Base-by-base conservation (phyloP, 2,797 vertebrate species). In the Acanthurus tractus region DNA sequence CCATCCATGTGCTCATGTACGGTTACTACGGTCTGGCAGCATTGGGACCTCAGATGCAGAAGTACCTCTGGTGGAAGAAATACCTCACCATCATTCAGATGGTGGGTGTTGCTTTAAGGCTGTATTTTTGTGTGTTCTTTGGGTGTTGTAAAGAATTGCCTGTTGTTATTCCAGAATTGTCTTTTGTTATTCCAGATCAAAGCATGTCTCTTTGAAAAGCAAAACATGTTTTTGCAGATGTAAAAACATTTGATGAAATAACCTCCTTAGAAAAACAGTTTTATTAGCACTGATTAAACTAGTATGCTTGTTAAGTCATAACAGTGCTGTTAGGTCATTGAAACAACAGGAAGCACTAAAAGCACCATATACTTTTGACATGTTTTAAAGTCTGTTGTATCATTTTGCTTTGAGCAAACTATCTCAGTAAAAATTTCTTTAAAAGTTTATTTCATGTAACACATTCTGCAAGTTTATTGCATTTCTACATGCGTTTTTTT, bases 21-120 rank as follows among this genome's bases (percentile, higher is more conserved):
- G 95, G 97, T 66, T 99, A 99, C 89, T 99, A 99, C 1, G 98
- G 97, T 59, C 93, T 99, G 83, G 96, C 98, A 75, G 98, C 98
- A 10, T 95, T 97, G 50, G 98, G 98, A 84, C 98, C 98, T 55
- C 97, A 97, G 91, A 96, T 99, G 93, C 98, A 99, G 91, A 99
- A 98, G 76, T 99, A 98, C 77, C 95, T 99, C 81, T 99, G 98
- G 98, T 99, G 98, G 98, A 99, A 99, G 93, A 95, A 96, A 88
- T 99, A 99, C 90, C 96, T 99, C 92, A 99, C 98, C 80, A 99
- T 99, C 90, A 94, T 99, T 84, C 98, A 99, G 86, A 92, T 99
- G 96, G 98, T 99, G 91, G 91, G 95, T 93, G n/a, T 67, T 3
- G 20, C 0, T 72, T 53, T 2, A 52, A 4, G 5, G 20, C 25